A percentile compares a stretch with the other conserved stretches of the same genome.
These are phyloP conservation scores for Ivindomyrus marchei DNA, from an alignment of 2,113 vertebrate genomes.

Conservation along the genomic window DNA sequence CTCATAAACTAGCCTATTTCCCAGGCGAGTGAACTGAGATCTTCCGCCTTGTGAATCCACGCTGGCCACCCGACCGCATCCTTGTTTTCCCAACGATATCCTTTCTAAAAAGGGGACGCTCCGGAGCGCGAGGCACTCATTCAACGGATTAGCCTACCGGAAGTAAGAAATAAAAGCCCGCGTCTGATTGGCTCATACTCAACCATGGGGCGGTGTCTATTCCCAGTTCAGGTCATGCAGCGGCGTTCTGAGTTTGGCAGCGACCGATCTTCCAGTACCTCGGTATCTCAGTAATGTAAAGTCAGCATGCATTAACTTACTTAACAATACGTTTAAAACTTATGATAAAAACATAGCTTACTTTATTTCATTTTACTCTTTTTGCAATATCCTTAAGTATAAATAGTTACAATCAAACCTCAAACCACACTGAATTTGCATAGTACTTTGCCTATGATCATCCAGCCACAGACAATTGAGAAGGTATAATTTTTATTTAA, in stretches of 20 bases:
- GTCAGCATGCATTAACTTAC: neutral
- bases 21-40: neutral
- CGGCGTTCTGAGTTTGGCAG: slow-evolving; percentile 26
- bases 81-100: slow-evolving; percentile 18
- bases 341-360: neutral
- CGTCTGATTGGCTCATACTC: slow-evolving; percentile 38
- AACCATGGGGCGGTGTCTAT: slow-evolving; percentile 22
- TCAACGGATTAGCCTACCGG: neutral
- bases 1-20: neutral
- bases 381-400: neutral
- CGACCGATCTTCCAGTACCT: neutral
- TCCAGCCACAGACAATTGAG: neutral
- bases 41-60: slow-evolving; percentile 3
- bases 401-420: neutral
- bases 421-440: neutral
- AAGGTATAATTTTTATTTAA: neutral
- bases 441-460: neutral
- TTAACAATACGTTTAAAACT: neutral
- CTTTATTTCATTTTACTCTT: neutral
- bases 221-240: slow-evolving; percentile 6
- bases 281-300: neutral
- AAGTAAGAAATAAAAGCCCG: neutral
- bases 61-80: slow-evolving; percentile 17
- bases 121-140: slow-evolving; percentile 29
- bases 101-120: slow-evolving; percentile 45